These are phyloP conservation scores for Acleris literana DNA, from an alignment of 2,888 invertebrate species.

Conservation along the genomic window DNA sequence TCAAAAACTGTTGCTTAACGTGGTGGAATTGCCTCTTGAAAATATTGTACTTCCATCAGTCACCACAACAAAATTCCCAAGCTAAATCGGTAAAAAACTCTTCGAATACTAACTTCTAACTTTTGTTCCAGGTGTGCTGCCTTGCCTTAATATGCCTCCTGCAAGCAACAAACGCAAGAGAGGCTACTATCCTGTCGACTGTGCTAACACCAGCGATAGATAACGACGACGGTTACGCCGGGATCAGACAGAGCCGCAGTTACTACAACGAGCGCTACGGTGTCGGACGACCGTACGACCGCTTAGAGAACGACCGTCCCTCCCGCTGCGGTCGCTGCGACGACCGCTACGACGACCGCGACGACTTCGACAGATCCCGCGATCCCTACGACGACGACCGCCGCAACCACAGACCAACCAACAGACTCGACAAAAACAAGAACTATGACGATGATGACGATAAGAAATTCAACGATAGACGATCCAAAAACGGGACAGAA, in stretches of 20 bases:
- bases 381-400: slow-evolving; percentile 57
- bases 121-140: slow-evolving; percentile 58
- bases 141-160: slow-evolving; percentile 43
- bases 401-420: slow-evolving; percentile 63
- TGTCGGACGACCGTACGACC: slow-evolving; percentile 59
- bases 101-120: neutral
- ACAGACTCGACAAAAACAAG: slow-evolving; percentile 61
- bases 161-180: slow-evolving; percentile 51
- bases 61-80: no score
- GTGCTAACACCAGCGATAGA: slow-evolving; percentile 50
- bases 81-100: no score
- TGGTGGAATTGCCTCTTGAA: no score
- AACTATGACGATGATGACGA: slow-evolving; percentile 52
- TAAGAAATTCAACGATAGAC: slow-evolving; percentile 51
- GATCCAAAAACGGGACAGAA: slow-evolving; percentile 63
- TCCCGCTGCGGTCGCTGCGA: slow-evolving; percentile 66
- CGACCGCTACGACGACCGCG: slow-evolving; percentile 51
- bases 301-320: slow-evolving; percentile 60
- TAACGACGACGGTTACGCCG: slow-evolving; percentile 37
- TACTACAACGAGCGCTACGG: slow-evolving; percentile 71
- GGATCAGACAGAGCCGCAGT: slow-evolving; percentile 66
- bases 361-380: slow-evolving; percentile 59
- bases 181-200: slow-evolving; percentile 59
- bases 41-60: no score
- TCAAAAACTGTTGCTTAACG: no score